Percentiles rank a stretch among this genome's conserved stretches.
Evolutionary conservation across 2,888 invertebrate genomes (phyloP).

Genomic region (Cabera pusaria): DNA sequence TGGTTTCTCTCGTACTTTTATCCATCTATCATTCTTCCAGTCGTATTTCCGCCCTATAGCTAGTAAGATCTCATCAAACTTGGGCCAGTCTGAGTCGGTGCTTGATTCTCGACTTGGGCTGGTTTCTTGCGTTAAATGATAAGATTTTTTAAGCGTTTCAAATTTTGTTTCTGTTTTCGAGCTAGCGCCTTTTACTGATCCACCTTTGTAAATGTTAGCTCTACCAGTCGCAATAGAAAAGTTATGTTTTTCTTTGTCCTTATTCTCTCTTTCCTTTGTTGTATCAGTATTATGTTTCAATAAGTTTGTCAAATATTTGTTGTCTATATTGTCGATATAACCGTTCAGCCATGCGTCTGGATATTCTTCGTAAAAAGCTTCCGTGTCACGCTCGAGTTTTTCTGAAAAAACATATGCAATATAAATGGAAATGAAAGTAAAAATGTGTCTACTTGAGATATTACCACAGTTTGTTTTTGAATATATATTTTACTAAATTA

Average conservation of each 20-base stretch:
- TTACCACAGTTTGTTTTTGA: too few relatives aligned
- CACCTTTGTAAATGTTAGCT: constrained; percentile 20
- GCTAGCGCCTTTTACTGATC: constrained; percentile 15
- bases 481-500: too few relatives aligned
- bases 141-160: constrained; percentile 13
- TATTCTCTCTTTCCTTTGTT: constrained; percentile 30
- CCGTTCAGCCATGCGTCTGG: constrained; percentile 48
- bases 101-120: too few relatives aligned
- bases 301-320: constrained; percentile 45
- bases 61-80: constrained; percentile 68
- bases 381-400: constrained; percentile 65
- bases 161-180: too few relatives aligned
- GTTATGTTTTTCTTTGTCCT: constrained; percentile 33
- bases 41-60: constrained; percentile 71
- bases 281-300: constrained; percentile 38
- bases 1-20: constrained; percentile 68
- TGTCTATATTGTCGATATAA: constrained; percentile 47
- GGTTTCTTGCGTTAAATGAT: too few relatives aligned
- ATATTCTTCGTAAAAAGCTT: constrained; percentile 66
- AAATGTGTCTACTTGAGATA: too few relatives aligned
- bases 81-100: constrained; percentile 57
- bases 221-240: constrained; percentile 21
- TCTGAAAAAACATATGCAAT: constrained; percentile 52
- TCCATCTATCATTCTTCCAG: constrained; percentile 78
- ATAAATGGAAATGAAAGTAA: constrained; percentile 1